phyloP scores from a whole-genome alignment of 1,140 invertebrate species.

The Hormaphis cornu region DNA sequence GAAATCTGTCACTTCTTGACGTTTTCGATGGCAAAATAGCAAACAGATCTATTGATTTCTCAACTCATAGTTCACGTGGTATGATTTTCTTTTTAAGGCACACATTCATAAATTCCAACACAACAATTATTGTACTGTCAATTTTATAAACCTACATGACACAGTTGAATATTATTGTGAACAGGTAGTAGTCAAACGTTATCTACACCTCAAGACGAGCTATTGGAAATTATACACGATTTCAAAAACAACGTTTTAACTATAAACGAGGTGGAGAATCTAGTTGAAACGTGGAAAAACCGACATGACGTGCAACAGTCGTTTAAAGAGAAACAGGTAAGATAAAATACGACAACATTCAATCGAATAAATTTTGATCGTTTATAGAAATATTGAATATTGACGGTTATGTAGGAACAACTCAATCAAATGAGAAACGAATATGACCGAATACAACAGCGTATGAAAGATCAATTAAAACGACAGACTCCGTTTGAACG shows the following conservation, averaged over 20 bases:
- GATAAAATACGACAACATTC: neutral
- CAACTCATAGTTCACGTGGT: neutral
- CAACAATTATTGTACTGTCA: neutral
- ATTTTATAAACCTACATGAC: no score
- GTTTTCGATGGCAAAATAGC: neutral
- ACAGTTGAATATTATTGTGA: neutral
- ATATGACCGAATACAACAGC: slow-evolving; percentile 69
- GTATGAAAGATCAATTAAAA: slow-evolving; percentile 60
- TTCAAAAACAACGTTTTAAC: slow-evolving; percentile 82
- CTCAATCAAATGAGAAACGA: slow-evolving; percentile 65
- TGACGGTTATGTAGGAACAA: slow-evolving; percentile 47
- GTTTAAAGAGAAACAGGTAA: slow-evolving; percentile 65
- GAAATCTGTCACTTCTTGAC: neutral
- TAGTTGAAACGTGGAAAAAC: slow-evolving; percentile 74
- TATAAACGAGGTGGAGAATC: slow-evolving; percentile 69
- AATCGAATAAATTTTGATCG: neutral
- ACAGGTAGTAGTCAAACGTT: slow-evolving; percentile 19
- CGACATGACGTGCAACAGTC: slow-evolving; percentile 76
- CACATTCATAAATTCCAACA: neutral
- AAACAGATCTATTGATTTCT: neutral
- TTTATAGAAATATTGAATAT: neutral
- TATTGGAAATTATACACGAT: slow-evolving; percentile 77
- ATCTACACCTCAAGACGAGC: slow-evolving; percentile 53
- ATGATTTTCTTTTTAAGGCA: neutral
- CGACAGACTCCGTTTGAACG: slow-evolving; percentile 66